Evolutionary conservation across 2,113 vertebrate species (phyloP), one percentile per base, ranked within the genome.

Genomic region (Rafetus swinhoei): DNA sequence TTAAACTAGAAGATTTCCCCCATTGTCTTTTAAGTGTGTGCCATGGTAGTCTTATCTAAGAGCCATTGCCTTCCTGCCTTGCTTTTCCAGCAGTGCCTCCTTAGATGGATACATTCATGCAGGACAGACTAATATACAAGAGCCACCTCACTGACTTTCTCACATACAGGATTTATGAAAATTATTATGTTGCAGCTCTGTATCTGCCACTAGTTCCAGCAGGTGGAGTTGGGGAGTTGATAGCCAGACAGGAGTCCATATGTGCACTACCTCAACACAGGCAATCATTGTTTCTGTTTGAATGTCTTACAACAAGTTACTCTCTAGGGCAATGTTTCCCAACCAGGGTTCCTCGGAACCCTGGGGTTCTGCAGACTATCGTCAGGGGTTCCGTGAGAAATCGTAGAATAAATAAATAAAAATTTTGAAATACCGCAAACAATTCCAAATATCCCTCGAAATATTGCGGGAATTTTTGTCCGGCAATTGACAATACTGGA

Each of bases 181-280:
- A 25, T 60, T 22, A 0, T 1, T 2, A 14, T 1, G 11, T 54
- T n/a, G 53, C 45, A 10, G 0, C 45, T 6, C 84, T 16, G 2
- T 8, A 50, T 25, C 74, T 45, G 21, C 10, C 3, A 50, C 74
- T 15, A 45, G 9, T 3, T 54, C 29, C 5, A 29, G 5, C 9
- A 55, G 29, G 79, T 80, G 72, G 55, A 82, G 55, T 12, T 3
- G 0, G 19, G 92, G 24, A 91, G n/a, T 87, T 39, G n/a, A 21
- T 72, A 72, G 18, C 65, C 65, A 35, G n/a, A 4, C 7, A 4
- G 0, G 25, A 13, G 76, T 50, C 79, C 12, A 29, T 1, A 4
- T 53, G 65, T 32, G 1, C 35, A 50, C 74, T 27, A 27, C 24
- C 53, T 77, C 90, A n/a, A 12, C 13, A 53, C 81, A 0, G 1